A percentile compares a stretch with the other conserved stretches of the same genome.
Evolutionary conservation across 2,113 vertebrate genomes (phyloP).

Genomic region (Gopherus evgoodei): DNA sequence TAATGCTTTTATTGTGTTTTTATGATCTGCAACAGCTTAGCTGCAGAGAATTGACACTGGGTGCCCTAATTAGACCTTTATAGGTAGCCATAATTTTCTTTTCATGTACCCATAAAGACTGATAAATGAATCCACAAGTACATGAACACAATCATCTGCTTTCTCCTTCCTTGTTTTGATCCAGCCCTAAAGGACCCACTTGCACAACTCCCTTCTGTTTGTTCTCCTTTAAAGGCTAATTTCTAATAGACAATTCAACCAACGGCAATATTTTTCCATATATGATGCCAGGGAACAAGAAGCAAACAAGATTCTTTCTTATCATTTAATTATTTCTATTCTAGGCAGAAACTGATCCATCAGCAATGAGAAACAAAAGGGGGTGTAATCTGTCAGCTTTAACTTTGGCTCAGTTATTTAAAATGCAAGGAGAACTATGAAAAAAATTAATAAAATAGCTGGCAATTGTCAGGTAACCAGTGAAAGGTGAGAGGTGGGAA

Average conservation of each 20-base stretch:
- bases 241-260: constrained; percentile 78
- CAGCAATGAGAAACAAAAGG: constrained; percentile 76
- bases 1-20: constrained; percentile 75
- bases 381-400: constrained; percentile 60
- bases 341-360: constrained; percentile 76
- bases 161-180: constrained; percentile 59
- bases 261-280: constrained; percentile 83
- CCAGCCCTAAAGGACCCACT: constrained; percentile 70
- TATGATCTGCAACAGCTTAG: constrained; percentile 71
- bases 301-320: constrained; percentile 77
- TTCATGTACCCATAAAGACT: constrained; percentile 72
- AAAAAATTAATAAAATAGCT: constrained; percentile 37
- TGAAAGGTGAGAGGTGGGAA: constrained; percentile 4
- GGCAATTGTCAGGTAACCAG: constrained; percentile 41
- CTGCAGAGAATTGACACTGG: constrained; percentile 57
- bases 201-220: constrained; percentile 74
- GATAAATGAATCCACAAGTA: constrained; percentile 71
- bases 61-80: constrained; percentile 73
- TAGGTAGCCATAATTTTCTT: constrained; percentile 68
- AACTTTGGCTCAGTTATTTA: constrained; percentile 65
- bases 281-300: constrained; percentile 79
- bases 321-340: constrained; percentile 85
- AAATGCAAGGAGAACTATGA: constrained; percentile 39
- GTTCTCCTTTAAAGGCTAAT: constrained; percentile 82
- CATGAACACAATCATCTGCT: constrained; percentile 57